Evolutionary conservation across 2,888 invertebrate species (phyloP), one percentile per base, ranked within the genome.

Genomic region (Zygaena filipendulae): DNA sequence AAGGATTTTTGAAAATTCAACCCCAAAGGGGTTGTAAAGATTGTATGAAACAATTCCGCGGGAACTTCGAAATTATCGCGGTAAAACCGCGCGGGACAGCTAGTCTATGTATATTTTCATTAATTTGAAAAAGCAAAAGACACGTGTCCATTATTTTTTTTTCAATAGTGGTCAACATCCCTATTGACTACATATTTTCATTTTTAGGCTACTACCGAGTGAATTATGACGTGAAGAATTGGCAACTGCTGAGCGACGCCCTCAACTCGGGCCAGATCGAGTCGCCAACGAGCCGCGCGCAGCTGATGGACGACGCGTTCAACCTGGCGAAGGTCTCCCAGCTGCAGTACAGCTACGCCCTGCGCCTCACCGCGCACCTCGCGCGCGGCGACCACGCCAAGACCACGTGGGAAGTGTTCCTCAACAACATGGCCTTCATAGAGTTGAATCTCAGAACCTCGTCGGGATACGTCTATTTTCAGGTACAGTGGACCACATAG

Each of bases 231-330:
- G 43, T 55, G 18, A 55, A 52, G 13, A 85, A 85, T 51, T 86
- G 86, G 86, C 63, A 74, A 25, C 41, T 83, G 0, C 53, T 86
- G 0, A 67, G 61, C 23, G 42, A 62, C 3, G 81, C 81, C 1
- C 49, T 85, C 0, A 77, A 79, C 12, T 70, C 83, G 3, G 84
- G 77, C 1, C 41, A 53, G 2, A 59, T 77, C 2, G 82, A 86
- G 26, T 81, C 84, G 1, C 69, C 84, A 0, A 68, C 85, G 3
- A 85, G 86, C 16, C 80, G 87, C 29, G 87, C 87, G 0, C 90
- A 91, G 50, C 64, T 91, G 0, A 79, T 92, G 5, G 88, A 90
- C 49, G 91, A 92, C 49, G 84, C 87, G 1, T 84, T 87, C 53
- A 84, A 85, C 49, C 53, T 87, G 5, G 87, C 87, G 8, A 81